phyloP scores from a whole-genome alignment of 2,888 invertebrate genomes.

The Glaucopsyche alexis region DNA sequence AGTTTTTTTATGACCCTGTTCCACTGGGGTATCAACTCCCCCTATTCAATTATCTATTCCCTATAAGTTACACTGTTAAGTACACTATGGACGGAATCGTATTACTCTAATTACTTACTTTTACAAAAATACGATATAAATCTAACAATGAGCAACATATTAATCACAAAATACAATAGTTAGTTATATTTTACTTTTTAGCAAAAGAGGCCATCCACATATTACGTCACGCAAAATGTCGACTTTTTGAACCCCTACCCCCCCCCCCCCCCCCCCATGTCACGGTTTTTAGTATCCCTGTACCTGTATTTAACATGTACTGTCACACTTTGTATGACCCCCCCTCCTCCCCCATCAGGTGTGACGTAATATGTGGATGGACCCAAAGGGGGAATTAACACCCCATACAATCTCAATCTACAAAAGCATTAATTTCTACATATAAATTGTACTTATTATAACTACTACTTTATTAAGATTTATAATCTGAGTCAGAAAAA shows the following conservation, averaged over 20 bases:
- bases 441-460: slow-evolving; percentile 4
- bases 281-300: no score
- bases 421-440: not conserved
- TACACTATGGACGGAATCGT: not conserved
- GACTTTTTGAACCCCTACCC: no score
- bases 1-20: not conserved
- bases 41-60: not conserved
- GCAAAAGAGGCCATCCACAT: no score
- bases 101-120: not conserved
- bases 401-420: not conserved
- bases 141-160: not conserved
- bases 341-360: no score
- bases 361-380: no score
- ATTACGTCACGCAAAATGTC: no score
- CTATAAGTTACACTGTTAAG: not conserved
- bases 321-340: no score
- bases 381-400: not conserved
- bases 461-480: not conserved
- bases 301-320: no score
- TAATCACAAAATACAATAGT: slow-evolving; percentile 1
- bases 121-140: slow-evolving; percentile 1
- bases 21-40: not conserved
- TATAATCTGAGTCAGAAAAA: no score
- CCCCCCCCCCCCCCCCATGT: no score
- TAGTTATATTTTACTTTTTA: not conserved